Base-by-base conservation (phyloP, 92 coral and sea anemone species). In the Porites lobata region DNA sequence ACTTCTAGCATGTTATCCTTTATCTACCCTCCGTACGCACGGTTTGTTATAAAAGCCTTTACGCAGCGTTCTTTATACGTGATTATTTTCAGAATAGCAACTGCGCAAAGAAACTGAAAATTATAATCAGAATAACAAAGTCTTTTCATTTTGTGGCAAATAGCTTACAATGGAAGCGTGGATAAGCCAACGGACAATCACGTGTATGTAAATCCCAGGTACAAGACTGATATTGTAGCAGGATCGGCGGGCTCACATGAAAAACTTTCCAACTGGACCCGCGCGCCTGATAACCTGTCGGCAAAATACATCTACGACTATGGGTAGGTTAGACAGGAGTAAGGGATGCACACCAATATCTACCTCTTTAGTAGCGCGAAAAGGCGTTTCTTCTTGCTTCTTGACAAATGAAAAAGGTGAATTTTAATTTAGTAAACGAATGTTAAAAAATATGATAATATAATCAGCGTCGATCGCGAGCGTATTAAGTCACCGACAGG, bases 241-340 rank as follows among this genome's bases (percentile, higher is more conserved):
- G 98, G 98, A 47, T 95, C 98, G 1, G 98, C 98, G 4, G 98
- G 98, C 18, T 93, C 96, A 20, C 94, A 72, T 32, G 98, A 95
- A 76, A 88, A 76, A 50, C 92, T 95, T 59, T 95, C 98, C 18
- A 74, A 88, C 24, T 84, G 87, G 87, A 93, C 94, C 61, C 90
- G 85, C 3, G 98, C 95, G 38, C 95, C 98, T 22, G 83, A 88
- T 19, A 58, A 78, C 18, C 73, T 91, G 72, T 85, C 92, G 76
- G 98, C 91, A 24, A 85, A 89, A 29, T 77, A 90, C 73, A 81
- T 94, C 80, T 85, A 87, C 80, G 98, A 94, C 82, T 94, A 94
- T 72, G 98, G 98, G 98, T 94, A 65, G 82, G 98, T 76, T 26
- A 70, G 80, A 24, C 18, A 15, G 79, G 77, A 47, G 17, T 15